Conservation (phyloP, 53 echinoderm and acorn worm species). For the Luidia sarsii region DNA sequence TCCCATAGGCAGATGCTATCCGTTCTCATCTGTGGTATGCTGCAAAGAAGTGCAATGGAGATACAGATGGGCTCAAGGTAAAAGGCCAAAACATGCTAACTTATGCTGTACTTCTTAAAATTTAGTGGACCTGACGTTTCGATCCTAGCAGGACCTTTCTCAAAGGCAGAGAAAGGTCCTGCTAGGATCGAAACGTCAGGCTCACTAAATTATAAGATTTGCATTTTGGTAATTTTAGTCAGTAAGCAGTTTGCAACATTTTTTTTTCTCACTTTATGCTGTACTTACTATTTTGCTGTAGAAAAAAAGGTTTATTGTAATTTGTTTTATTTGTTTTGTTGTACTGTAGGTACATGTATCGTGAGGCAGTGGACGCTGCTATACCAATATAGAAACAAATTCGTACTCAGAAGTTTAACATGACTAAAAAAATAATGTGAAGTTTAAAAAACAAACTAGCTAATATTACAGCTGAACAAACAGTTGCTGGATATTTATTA, state of each 20-base stretch:
- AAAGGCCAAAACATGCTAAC: not conserved
- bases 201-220: no score
- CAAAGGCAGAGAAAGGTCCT: no score
- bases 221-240: no score
- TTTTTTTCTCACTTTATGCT: no score
- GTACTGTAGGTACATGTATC: not conserved
- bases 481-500: not conserved
- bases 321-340: not conserved
- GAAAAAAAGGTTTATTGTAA: not conserved
- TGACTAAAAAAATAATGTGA: not conserved
- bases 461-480: not conserved
- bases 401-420: not conserved
- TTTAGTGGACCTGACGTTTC: no score
- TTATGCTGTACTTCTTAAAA: not conserved
- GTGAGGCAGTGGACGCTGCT: not conserved
- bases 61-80: not conserved
- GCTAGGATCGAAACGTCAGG: no score
- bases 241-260: no score
- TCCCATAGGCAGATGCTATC: slow-evolving; percentile 1
- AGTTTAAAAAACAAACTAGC: not conserved
- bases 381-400: not conserved
- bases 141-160: no score
- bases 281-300: not conserved
- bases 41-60: not conserved
- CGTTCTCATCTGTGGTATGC: not conserved